Conservation (phyloP, 2,888 invertebrate species). For the Dicycla oo region DNA sequence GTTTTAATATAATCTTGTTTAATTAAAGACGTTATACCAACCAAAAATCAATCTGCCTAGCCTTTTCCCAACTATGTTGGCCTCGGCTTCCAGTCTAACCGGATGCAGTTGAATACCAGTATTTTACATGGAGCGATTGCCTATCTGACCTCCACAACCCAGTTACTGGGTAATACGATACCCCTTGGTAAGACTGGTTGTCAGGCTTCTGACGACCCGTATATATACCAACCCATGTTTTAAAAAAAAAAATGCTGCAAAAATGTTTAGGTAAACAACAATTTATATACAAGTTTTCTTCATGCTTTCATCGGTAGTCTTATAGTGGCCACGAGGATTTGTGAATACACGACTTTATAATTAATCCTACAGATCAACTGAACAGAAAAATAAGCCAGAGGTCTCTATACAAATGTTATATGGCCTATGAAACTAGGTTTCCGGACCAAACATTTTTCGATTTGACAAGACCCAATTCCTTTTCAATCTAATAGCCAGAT, state of each 20-base stretch:
- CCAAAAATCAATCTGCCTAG: no score
- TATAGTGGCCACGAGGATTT: background rate
- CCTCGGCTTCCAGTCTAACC: no score
- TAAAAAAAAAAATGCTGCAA: background rate
- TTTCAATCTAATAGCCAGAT: constrained; percentile 42
- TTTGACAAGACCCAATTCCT: constrained; percentile 38
- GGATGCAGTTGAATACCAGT: no score
- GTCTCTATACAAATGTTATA: background rate
- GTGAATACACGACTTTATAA: background rate
- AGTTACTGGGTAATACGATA: no score
- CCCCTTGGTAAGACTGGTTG: no score
- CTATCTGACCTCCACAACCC: no score
- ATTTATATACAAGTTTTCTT: background rate
- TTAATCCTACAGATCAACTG: background rate
- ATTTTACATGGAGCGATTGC: no score
- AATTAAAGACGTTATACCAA: background rate
- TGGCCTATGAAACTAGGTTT: constrained; percentile 12
- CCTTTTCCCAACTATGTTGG: no score
- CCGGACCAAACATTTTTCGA: constrained; percentile 10
- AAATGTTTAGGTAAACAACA: background rate
- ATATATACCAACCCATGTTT: background rate
- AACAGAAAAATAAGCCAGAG: background rate
- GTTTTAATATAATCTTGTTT: constrained; percentile 6
- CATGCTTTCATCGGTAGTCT: background rate
- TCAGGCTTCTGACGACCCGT: no score